Conservation (phyloP, 2,888 invertebrate genomes). For the Melieria crassipennis region DNA sequence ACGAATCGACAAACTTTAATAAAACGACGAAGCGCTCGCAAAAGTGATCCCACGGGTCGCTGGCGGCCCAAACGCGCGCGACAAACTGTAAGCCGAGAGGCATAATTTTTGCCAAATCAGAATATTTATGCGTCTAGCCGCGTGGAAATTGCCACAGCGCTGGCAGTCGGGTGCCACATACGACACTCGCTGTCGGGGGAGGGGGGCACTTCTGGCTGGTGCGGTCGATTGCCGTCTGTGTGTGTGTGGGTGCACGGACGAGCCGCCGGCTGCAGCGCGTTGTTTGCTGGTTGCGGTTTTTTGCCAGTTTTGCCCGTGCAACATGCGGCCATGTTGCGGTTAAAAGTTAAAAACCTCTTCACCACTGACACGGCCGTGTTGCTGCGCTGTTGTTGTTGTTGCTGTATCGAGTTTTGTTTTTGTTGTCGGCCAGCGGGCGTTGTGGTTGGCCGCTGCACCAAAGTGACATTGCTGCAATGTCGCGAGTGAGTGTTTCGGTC, state of each 20-base stretch:
- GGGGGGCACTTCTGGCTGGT: not conserved
- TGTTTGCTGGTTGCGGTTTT: slow-evolving; percentile 4
- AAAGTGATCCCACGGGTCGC: too few species aligned
- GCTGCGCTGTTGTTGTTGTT: too few species aligned
- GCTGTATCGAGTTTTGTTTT: too few species aligned
- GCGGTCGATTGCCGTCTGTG: not conserved
- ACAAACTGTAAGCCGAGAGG: slow-evolving; percentile 34
- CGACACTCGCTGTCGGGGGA: not conserved
- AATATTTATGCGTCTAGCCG: slow-evolving; percentile 60
- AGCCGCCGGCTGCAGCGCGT: not conserved
- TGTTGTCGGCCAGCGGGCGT: too few species aligned
- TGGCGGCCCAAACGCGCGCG: not conserved
- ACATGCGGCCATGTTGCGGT: slow-evolving; percentile 29
- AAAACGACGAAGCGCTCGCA: too few species aligned
- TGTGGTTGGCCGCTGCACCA: not conserved
- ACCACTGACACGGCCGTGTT: not conserved
- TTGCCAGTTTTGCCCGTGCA: not conserved
- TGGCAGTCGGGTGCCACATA: too few species aligned
- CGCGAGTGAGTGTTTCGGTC: not conserved
- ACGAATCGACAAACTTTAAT: too few species aligned
- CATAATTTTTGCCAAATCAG: slow-evolving; percentile 60
- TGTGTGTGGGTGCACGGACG: not conserved
- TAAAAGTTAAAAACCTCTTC: slow-evolving; percentile 31
- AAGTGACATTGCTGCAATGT: not conserved
- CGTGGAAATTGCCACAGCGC: slow-evolving; percentile 17